Evolutionary conservation across 1,140 invertebrate genomes (phyloP), one percentile per base, ranked within the genome.

Genomic region (Rhopalosiphum padi): DNA sequence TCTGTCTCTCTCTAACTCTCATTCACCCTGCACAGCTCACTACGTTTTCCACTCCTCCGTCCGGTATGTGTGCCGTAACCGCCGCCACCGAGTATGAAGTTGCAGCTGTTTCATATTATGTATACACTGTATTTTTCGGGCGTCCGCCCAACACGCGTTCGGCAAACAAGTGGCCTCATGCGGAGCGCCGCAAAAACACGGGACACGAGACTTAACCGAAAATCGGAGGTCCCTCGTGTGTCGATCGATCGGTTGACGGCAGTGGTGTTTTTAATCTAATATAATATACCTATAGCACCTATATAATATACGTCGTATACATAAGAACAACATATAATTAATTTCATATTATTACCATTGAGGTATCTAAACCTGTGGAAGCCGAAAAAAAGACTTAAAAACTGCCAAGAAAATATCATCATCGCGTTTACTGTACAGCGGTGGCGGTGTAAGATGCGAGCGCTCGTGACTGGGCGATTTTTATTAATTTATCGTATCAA

Each of bases 71-170:
- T 43, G 51, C 88, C 53, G 53, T 90, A 90, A 90, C 88, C 88
- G 88, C 53, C 87, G 30, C 37, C 41, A 11, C 83, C 83, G 37
- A 23, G 83, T 85, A 85, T 30, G 37, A 41, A 18, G 85, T 53
- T 30, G 88, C 89, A 90, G 89, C 89, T 90, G 89, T 90, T 90
- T 90, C 60, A n/a, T 90, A 41, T 90, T 53, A 89, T 53, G 15
- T 25, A 30, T 68, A 43, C 53, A 43, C 51, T 21, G 55, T n/a
- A n/a, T 68, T 90, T 90, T 90, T 90, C 55, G 37, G 89, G 88
- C 51, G 88, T 60, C 53, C 88, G 88, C 37, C 53, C 48, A 37
- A 89, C 87, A 89, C 87, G 87, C 88, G 88, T 43, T 41, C 88
- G 51, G 53, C 89, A 43, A 90, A 90, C 89, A 90, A 90, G 89